These are phyloP conservation scores for Phalangium opilio DNA, from an alignment of 2,888 invertebrate genomes.

Conservation along the genomic window DNA sequence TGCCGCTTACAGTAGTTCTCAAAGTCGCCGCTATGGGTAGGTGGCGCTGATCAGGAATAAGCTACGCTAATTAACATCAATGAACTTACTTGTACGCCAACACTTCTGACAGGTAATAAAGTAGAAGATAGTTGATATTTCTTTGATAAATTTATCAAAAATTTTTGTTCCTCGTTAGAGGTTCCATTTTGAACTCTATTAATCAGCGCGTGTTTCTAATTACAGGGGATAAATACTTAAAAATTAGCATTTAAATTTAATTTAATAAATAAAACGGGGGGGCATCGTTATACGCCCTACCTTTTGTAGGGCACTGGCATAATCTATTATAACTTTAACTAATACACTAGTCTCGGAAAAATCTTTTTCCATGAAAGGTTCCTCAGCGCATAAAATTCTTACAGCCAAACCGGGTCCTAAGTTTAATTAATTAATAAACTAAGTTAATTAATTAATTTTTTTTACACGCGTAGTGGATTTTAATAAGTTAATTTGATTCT, in stretches of 20 bases:
- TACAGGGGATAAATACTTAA: not conserved
- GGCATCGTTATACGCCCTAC: slow-evolving; percentile 17
- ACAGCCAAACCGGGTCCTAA: slow-evolving; percentile 86
- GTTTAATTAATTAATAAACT: no score
- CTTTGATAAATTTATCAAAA: slow-evolving; percentile 43
- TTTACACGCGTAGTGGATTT: no score
- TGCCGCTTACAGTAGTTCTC: no score
- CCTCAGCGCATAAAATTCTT: slow-evolving; percentile 85
- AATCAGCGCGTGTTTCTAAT: slow-evolving; percentile 66
- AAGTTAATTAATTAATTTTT: no score
- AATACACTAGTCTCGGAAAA: slow-evolving; percentile 92
- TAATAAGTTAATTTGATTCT: no score
- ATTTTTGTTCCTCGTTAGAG: slow-evolving; percentile 51
- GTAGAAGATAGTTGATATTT: slow-evolving; percentile 64
- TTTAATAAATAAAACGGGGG: no score
- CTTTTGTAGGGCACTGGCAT: slow-evolving; percentile 45
- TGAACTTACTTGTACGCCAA: slow-evolving; percentile 76
- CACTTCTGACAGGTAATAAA: slow-evolving; percentile 79
- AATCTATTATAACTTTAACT: slow-evolving; percentile 86
- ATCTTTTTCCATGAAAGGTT: slow-evolving; percentile 84
- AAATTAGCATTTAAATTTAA: no score
- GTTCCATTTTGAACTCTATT: slow-evolving; percentile 66
- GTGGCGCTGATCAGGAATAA: no score
- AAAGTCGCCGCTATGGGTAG: no score
- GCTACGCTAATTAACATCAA: not conserved